Evolutionary conservation across 2,888 invertebrate species (phyloP), one percentile per base, ranked within the genome.

Genomic region (Melieria omissa): DNA sequence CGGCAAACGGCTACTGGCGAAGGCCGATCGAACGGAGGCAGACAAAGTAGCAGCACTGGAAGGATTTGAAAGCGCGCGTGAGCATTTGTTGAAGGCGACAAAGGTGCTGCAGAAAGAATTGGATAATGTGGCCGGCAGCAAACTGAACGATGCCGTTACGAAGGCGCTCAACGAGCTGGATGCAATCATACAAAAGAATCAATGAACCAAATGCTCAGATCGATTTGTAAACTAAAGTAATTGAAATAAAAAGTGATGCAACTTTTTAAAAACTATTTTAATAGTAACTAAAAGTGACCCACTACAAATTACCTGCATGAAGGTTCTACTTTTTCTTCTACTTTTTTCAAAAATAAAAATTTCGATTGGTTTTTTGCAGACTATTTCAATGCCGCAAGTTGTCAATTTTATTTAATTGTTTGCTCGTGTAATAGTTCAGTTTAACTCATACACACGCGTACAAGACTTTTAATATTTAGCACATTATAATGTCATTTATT

Each of bases 41-140:
- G 55, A 14, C 14, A 9, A 42, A 9, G 52, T 66, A 10, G 62
- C 76, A 9, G 80, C 79, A 10, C 16, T 70, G 9, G 49, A 49
- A 0, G 73, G 79, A 0, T 71, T 84, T 5, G 72, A 77, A n/a
- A 55, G 75, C 7, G 85, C 84, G 0, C 78, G 74, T 5, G 71
- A 76, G 0, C 77, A 78, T n/a, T 73, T 87, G 7, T 70, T 76
- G 3, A 79, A 82, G 58, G 87, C 86, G 0, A 74, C 79, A 12
- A 78, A 81, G 16, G 78, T 84, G 0, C 71, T 87, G 12, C 77
- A 80, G 46, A 86, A 86, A 72, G 87, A 86, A 63, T 71, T 81
- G 12, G 85, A 87, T 58, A 85, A 82, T 41, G 81, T 86, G 12
- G 84, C 82, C 0, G 86, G 86, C 9, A 79, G 73, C 16, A 86